Base-by-base conservation (phyloP, 2,797 vertebrate species). In the Neosalanx taihuensis region DNA sequence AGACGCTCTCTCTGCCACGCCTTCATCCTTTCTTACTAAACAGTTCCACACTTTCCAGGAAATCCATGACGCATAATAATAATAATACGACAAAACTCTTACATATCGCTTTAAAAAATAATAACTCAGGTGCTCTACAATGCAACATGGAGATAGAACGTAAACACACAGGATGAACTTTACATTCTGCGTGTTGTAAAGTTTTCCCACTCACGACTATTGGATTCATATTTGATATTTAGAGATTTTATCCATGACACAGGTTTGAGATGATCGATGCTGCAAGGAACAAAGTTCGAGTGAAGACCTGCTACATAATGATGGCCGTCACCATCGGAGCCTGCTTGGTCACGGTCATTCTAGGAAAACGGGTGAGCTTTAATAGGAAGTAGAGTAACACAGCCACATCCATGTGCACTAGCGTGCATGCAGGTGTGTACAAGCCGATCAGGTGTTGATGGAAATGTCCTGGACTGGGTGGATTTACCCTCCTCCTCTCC, bases 241-340 rank as follows among this genome's bases (percentile, higher is more conserved):
- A 26, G 23, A 1, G 23, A 26, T 26, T 26, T 20, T 17, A 23
- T 58, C 2, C n/a, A 20, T 82, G 15, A 64, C 29, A 9, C 70
- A 99, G 98, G 83, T 90, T 88, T 79, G 94, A 97, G 67, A 93
- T 89, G 89, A 80, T 99, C 6, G 90, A 95, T 66, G 89, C 89
- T 60, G 94, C 97, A 1, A 94, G 93, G 79, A 96, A 93, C 86
- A 94, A 75, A 70, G 2, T 95, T 15, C 86, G 95, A 59, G 92
- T 99, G 78, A 97, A 93, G 88, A 72, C 80, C 64, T 93, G 95
- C 87, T 96, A 95, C 0, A 0, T 88, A 1, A 99, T 98, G 96
- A 96, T 97, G 0, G 88, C 30, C 0, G 0, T 87, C 77, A 95
- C 96, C 1, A 31, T 98, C 23, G 0, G 58, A 0, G 93, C 92